Base-by-base conservation (phyloP, 2,888 invertebrate genomes). In the Syritta pipiens region DNA sequence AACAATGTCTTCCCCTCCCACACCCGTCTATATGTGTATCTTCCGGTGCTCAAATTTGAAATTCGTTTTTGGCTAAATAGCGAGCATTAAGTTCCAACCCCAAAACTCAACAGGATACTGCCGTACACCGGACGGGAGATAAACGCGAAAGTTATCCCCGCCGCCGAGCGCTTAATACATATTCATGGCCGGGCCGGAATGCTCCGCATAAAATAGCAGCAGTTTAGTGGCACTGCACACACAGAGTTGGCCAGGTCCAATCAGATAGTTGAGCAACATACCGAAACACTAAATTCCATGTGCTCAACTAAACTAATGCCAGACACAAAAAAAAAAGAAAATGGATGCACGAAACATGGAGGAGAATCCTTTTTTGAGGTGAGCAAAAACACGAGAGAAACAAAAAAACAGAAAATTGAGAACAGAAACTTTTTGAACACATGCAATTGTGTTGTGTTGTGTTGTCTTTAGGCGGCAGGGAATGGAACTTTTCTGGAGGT, bases 251-350 rank as follows among this genome's bases (percentile, higher is more conserved):
- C 75, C 75, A 51, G 69, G 69, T 62, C 69, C 75, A 76, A 76
- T 76, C 75, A 76, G 75, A 76, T 68, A 76, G 62, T 40, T 62
- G 42, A 51, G 28, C 49, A 69, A 55, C 48, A 75, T 40, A 62
- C 42, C 55, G 49, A 68, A 62, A 75, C 69, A 69, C 62, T 69
- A 63, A 63, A 76, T 76, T 76, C 75, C 69, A 57, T 69, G n/a
- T n/a, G 69, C 75, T 76, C 68, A 76, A 57, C 55, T 76, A 44
- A 76, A 60, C 46, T 60, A 75, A 67, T 67, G 46, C 28, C 14
- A n/a, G n/a, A n/a, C n/a, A n/a, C n/a, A n/a, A n/a, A n/a, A n/a
- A n/a, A n/a, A n/a, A n/a, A n/a, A n/a, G n/a, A n/a, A n/a, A n/a
- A n/a, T 49, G 35, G 48, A 42, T 49, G 17, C 22, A 4, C 3